phyloP scores from a whole-genome alignment of 2,888 invertebrate species.

The Heliconius ismenius region DNA sequence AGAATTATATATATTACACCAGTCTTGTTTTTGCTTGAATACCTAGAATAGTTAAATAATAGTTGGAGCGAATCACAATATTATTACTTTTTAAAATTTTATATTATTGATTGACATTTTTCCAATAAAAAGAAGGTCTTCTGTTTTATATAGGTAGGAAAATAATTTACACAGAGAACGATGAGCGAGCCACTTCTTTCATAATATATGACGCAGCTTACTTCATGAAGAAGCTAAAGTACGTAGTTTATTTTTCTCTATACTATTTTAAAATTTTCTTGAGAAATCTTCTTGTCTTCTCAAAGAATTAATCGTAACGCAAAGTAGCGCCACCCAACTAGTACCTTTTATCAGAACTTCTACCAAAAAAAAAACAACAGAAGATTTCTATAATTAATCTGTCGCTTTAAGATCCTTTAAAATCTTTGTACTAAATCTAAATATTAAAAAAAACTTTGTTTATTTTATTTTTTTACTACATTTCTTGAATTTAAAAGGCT shows the following conservation, averaged over 20 bases:
- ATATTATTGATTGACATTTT: too few relatives aligned
- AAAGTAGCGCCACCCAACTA: slow-evolving; percentile 6
- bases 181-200: background rate
- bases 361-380: background rate
- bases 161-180: too few relatives aligned
- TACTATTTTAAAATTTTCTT: background rate
- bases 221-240: background rate
- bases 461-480: background rate
- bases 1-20: background rate
- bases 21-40: background rate
- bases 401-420: background rate
- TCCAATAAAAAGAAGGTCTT: too few relatives aligned
- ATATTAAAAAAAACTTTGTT: background rate
- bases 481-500: background rate
- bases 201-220: background rate
- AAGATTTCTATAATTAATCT: background rate
- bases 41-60: background rate
- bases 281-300: background rate
- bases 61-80: background rate
- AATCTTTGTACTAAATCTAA: background rate
- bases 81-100: too few relatives aligned
- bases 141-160: too few relatives aligned
- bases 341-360: background rate
- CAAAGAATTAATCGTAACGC: background rate
- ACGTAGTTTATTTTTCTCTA: background rate